Conservation (phyloP, 2,888 invertebrate genomes). For the Eupelmus urozonus region DNA sequence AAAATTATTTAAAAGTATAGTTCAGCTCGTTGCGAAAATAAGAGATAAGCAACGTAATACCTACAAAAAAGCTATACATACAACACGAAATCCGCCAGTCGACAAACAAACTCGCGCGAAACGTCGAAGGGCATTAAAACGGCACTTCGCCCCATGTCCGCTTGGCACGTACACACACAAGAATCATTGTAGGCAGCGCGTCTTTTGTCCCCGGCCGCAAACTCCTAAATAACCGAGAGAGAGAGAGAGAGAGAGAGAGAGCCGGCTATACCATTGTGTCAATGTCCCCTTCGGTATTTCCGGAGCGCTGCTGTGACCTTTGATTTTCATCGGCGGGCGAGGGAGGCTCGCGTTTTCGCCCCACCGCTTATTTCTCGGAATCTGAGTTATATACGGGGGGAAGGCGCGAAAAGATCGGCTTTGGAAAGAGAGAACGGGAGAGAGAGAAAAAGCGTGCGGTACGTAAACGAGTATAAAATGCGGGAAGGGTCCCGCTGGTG, state of each 20-base stretch:
- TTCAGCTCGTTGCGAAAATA: no score
- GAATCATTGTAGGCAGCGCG: neutral
- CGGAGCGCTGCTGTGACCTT: slow-evolving; percentile 3
- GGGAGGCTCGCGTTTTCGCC: neutral
- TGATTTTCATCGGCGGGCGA: slow-evolving; percentile 4
- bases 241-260: neutral
- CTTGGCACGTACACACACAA: neutral
- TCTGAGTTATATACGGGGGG: neutral
- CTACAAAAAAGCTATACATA: no score
- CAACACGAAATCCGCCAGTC: no score
- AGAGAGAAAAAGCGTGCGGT: no score
- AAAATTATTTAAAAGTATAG: no score
- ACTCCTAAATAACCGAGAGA: slow-evolving; percentile 9
- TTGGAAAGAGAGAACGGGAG: neutral
- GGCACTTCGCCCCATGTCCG: neutral
- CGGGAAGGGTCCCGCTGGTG: no score
- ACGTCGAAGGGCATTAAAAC: slow-evolving; percentile 2
- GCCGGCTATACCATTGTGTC: slow-evolving; percentile 1
- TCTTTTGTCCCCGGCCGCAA: slow-evolving; percentile 17
- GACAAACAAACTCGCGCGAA: no score
- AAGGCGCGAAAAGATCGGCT: neutral
- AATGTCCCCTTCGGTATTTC: neutral
- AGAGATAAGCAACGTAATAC: no score
- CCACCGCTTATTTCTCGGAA: neutral
- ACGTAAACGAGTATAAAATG: no score